phyloP scores from a whole-genome alignment of 2,888 invertebrate genomes.

The Ophioninae sp. region DNA sequence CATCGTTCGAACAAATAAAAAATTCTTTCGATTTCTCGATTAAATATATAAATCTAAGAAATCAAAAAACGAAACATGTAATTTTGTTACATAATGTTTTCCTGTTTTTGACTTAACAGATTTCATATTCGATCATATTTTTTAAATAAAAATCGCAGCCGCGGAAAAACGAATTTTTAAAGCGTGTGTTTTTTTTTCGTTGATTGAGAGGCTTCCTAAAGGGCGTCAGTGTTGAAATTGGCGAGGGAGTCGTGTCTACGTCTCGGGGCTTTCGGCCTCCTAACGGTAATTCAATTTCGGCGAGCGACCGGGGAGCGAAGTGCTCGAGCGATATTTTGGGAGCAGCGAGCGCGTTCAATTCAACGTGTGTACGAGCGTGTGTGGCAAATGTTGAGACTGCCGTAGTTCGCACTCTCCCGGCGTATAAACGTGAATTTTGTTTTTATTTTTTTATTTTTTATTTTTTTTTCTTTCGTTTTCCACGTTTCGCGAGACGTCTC shows the following conservation, averaged over 20 bases:
- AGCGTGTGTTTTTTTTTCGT: neutral
- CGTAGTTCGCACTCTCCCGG: neutral
- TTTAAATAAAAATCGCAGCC: neutral
- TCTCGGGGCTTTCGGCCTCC: conserved; percentile 7
- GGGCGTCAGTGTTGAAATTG: neutral
- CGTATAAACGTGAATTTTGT: neutral
- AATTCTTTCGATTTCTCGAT: too few species aligned
- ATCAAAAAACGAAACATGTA: too few species aligned
- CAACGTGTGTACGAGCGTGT: neutral
- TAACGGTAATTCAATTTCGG: conserved; percentile 53
- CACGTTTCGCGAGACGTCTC: neutral
- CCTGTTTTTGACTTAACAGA: conserved; percentile 21
- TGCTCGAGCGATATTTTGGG: conserved; percentile 17
- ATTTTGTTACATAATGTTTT: neutral
- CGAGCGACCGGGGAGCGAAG: conserved; percentile 11
- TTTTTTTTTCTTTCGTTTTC: neutral
- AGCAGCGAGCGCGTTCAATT: neutral
- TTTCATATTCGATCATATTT: neutral
- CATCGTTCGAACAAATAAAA: too few species aligned
- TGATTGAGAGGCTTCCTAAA: neutral
- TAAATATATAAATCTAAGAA: too few species aligned
- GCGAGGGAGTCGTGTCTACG: neutral
- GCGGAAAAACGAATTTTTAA: neutral
- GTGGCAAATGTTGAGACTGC: neutral
- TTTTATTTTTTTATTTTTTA: neutral